These are phyloP conservation scores for Metopolophium dirhodum DNA, from an alignment of 1,140 invertebrate genomes.

Conservation along the genomic window DNA sequence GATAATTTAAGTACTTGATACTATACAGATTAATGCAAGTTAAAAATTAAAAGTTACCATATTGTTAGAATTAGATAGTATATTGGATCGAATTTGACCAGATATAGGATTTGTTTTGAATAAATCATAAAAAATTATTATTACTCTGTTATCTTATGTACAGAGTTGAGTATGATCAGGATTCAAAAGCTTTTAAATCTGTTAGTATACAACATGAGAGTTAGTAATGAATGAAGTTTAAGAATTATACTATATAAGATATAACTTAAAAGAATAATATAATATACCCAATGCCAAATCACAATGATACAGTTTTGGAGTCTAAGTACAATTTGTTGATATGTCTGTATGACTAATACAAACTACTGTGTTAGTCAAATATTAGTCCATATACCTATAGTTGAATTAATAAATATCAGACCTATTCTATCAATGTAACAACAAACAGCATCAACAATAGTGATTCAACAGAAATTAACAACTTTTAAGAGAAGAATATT, in stretches of 20 bases:
- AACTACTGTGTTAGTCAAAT: not conserved
- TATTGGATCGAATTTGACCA: not conserved
- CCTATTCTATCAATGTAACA: too few relatives aligned
- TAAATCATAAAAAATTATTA: not conserved
- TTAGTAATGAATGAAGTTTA: too few relatives aligned
- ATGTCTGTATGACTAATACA: too few relatives aligned
- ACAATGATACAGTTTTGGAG: not conserved
- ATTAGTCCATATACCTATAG: not conserved
- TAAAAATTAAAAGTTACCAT: not conserved
- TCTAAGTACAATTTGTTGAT: too few relatives aligned
- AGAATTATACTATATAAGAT: not conserved
- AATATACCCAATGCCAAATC: not conserved
- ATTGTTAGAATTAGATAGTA: not conserved
- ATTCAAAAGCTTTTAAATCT: not conserved
- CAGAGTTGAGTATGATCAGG: not conserved
- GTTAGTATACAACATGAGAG: too few relatives aligned
- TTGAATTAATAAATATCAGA: not conserved
- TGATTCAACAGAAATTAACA: not conserved
- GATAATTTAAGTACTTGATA: not conserved
- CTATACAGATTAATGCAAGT: too few relatives aligned
- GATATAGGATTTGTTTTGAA: not conserved
- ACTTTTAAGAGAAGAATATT: not conserved
- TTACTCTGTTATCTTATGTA: not conserved
- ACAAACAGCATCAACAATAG: too few relatives aligned
- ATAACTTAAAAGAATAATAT: not conserved